Base-by-base conservation (phyloP, 2,888 invertebrate species). In the Ormyrus thymus region DNA sequence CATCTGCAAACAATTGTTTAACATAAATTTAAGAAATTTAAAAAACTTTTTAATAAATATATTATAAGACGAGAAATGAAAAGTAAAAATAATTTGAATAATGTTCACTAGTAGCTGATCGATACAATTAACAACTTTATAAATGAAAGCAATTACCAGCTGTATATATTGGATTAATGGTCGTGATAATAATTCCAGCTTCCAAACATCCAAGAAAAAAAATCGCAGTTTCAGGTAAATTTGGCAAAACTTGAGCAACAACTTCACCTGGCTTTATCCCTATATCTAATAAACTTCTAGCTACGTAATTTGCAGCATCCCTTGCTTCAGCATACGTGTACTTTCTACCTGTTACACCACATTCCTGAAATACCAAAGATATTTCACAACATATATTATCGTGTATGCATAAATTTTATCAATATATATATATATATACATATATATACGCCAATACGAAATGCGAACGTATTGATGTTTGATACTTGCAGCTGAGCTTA, bases 131-230 rank as follows among this genome's bases (percentile, higher is more conserved):
- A 29, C 29, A 72, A 61, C n/a, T 68, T n/a, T 58, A 9, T 46
- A 43, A 29, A 29, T 29, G 29, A 29, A 29, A 29, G 7, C 10
- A 84, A 84, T 86, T 80, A 91, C 91, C 90, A 70, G 85, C 85
- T 51, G 94, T 96, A 85, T 96, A 96, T 80, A 93, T 87, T 0
- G 96, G 95, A 90, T 96, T 96, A 7, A 96, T 91, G 0, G 95
- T 94, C 0, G 95, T 95, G 4, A 94, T 92, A 10, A 93, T 86
- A 1, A 94, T 90, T 0, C 95, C 95, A 61, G 95, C 95, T 84
- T 94, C 93, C 50, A 95, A 84, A 48, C 93, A 91, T 0, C 95
- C 96, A 85, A 95, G 86, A 9, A 92, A 87, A 1, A 93, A 92
- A 11, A 95, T 90, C 0, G 94, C 92, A 85, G 92, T 95, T 89